Conservation (phyloP, 2,888 invertebrate species). For the Esperia sulphurella region DNA sequence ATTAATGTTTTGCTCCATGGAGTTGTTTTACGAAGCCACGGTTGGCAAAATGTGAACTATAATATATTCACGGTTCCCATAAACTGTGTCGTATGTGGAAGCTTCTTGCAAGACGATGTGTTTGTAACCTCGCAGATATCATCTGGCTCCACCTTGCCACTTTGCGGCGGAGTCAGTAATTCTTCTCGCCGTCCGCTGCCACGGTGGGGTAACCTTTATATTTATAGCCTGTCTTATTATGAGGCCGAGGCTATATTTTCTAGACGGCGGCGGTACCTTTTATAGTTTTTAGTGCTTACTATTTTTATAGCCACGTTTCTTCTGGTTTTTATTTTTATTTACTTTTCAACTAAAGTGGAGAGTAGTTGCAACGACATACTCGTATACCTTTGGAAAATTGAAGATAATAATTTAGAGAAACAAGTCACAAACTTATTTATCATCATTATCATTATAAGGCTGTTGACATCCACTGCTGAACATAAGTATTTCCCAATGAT, state of each 20-base stretch:
- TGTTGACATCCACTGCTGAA: too few species aligned
- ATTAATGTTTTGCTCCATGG: too few species aligned
- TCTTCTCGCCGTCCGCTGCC: conserved; percentile 8
- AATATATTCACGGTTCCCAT: too few species aligned
- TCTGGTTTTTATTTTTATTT: not conserved
- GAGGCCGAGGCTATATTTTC: conserved; percentile 33
- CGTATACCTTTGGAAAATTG: too few species aligned
- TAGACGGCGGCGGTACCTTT: conserved; percentile 24
- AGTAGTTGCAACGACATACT: too few species aligned
- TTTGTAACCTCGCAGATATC: conserved; percentile 9
- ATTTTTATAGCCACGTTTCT: conserved; percentile 7
- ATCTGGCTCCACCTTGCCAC: not conserved
- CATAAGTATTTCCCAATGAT: too few species aligned
- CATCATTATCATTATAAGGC: too few species aligned
- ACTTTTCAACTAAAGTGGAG: not conserved
- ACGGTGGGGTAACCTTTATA: conserved; percentile 36
- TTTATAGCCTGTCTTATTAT: conserved; percentile 51
- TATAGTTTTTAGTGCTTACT: conserved; percentile 17
- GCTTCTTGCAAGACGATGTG: not conserved
- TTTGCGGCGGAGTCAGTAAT: conserved; percentile 14
- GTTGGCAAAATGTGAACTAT: too few species aligned
- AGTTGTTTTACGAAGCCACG: too few species aligned
- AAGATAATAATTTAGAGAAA: too few species aligned
- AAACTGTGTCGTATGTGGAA: not conserved
- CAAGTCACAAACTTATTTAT: too few species aligned